A percentile compares a stretch with the other conserved stretches of the same genome.
Evolutionary conservation across 2,113 vertebrate genomes (phyloP).

Genomic region (Psilopsiagon aymara): DNA sequence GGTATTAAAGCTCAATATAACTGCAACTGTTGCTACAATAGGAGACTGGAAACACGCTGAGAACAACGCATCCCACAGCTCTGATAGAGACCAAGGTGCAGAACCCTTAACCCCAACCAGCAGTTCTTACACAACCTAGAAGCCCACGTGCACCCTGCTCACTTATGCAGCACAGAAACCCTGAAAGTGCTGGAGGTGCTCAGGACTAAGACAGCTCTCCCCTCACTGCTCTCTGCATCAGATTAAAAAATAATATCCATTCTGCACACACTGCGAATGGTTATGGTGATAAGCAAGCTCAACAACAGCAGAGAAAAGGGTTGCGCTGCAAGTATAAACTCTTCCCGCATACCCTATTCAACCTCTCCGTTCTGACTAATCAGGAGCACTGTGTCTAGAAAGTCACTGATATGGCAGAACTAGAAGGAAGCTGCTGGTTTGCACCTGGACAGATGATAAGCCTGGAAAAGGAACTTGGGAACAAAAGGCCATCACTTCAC

Average conservation of each 20-base stretch:
- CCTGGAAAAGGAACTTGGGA: neutral
- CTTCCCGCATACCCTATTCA: neutral
- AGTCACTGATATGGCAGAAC: neutral
- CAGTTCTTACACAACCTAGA: neutral
- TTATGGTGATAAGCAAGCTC: neutral
- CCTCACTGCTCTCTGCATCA: neutral
- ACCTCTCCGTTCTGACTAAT: neutral
- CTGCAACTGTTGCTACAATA: neutral
- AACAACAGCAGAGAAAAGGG: neutral
- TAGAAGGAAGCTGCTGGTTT: neutral
- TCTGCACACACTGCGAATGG: neutral
- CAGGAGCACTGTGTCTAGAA: neutral
- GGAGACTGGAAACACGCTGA: neutral
- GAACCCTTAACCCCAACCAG: rapidly evolving
- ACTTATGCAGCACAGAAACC: neutral
- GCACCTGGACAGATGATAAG: neutral
- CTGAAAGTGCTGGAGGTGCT: rapidly evolving
- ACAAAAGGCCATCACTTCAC: neutral
- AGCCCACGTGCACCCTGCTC: rapidly evolving
- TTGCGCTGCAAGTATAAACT: neutral
- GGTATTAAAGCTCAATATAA: neutral
- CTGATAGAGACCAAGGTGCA: neutral
- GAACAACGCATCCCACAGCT: neutral
- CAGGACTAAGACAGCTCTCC: neutral
- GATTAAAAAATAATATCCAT: neutral